phyloP scores from a whole-genome alignment of 2,888 invertebrate genomes.

The Dimorphilus gyrociliatus region DNA sequence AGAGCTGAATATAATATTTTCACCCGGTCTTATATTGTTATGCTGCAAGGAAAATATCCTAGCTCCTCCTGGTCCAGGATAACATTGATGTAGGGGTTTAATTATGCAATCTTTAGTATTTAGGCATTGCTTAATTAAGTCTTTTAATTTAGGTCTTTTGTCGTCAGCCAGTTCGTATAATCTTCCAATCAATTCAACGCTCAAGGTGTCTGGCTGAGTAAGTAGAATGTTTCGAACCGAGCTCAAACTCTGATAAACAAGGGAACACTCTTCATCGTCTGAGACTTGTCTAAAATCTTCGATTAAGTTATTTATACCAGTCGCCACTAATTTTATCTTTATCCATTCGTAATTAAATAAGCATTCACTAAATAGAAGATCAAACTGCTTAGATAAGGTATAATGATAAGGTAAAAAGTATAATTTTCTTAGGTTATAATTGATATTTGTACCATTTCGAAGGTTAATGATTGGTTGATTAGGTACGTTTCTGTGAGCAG shows the following conservation, averaged over 20 bases:
- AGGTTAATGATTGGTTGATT: conserved; percentile 18
- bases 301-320: conserved; percentile 78
- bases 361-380: conserved; percentile 75
- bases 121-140: conserved; percentile 67
- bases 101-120: too few species aligned
- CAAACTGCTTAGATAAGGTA: conserved; percentile 41
- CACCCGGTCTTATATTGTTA: too few species aligned
- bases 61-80: conserved; percentile 4
- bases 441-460: too few species aligned
- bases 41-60: conserved; percentile 5
- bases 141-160: conserved; percentile 49
- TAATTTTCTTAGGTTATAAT: conserved; percentile 23
- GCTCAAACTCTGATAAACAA: conserved; percentile 78
- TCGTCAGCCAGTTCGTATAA: conserved; percentile 68
- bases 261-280: conserved; percentile 56
- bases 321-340: conserved; percentile 76
- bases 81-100: conserved; percentile 6
- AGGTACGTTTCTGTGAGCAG: conserved; percentile 17
- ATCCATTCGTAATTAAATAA: conserved; percentile 91
- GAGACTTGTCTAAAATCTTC: conserved; percentile 52
- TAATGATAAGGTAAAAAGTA: conserved; percentile 20
- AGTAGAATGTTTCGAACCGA: conserved; percentile 78
- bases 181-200: conserved; percentile 72
- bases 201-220: conserved; percentile 76
- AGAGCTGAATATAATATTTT: too few species aligned